phyloP scores from a whole-genome alignment of 2,113 vertebrate species.

The Pomatorhinus ruficollis region DNA sequence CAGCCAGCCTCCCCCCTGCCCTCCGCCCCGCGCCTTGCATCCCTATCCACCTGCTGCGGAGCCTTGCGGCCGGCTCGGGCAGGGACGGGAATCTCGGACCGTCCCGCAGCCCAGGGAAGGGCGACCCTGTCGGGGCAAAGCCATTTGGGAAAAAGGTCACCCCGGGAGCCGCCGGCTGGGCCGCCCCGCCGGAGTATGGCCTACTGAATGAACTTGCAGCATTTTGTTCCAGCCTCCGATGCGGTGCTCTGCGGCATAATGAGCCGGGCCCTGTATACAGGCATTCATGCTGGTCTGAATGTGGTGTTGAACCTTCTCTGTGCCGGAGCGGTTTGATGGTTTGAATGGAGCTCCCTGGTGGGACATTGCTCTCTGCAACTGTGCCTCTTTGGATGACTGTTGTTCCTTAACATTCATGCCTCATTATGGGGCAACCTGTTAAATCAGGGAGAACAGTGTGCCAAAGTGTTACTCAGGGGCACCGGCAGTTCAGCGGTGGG shows the following conservation, averaged over 20 bases:
- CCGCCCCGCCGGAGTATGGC: constrained; percentile 3
- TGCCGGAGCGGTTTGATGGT: constrained; percentile 76
- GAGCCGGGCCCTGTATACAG: constrained; percentile 75
- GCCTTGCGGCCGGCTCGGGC: no score
- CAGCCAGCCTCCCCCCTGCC: background rate
- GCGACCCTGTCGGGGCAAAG: background rate
- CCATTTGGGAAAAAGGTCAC: background rate
- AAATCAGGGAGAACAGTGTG: constrained; percentile 78
- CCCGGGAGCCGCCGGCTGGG: constrained; percentile 1
- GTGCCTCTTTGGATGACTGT: constrained; percentile 81
- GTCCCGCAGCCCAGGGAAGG: background rate
- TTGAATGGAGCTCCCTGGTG: constrained; percentile 83
- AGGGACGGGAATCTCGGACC: background rate
- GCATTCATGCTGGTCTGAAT: constrained; percentile 81
- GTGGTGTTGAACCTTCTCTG: constrained; percentile 87
- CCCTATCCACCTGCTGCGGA: background rate
- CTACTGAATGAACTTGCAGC: constrained; percentile 49
- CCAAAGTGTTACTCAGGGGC: constrained; percentile 76
- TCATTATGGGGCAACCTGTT: constrained; percentile 89
- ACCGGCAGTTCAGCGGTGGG: constrained; percentile 68
- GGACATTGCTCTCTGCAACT: constrained; percentile 82
- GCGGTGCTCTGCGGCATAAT: constrained; percentile 50
- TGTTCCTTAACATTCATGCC: constrained; percentile 85
- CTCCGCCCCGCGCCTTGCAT: background rate
- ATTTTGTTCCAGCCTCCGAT: constrained; percentile 29